phyloP scores from a whole-genome alignment of 2,797 vertebrate species.

The Megaceryle alcyon region DNA sequence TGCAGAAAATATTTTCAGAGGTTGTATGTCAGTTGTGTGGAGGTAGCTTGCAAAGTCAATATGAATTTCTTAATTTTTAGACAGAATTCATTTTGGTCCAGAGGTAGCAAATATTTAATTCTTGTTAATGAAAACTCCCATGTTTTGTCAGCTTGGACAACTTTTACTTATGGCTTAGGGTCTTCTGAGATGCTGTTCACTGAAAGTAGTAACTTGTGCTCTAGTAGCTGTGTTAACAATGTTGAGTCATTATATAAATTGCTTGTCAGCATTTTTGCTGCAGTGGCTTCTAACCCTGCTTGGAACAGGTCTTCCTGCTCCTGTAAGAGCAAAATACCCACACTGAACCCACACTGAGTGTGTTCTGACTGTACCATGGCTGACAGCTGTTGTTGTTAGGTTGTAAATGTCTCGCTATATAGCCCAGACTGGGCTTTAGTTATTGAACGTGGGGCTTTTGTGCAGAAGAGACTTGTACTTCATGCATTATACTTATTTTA shows the following conservation, averaged over 20 bases:
- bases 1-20: background rate
- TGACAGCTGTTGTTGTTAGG: background rate
- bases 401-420: rapidly evolving
- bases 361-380: background rate
- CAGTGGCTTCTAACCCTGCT: background rate
- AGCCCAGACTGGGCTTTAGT: background rate
- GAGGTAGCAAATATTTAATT: background rate
- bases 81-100: no score
- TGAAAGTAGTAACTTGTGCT: background rate
- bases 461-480: background rate
- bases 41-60: background rate
- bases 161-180: rapidly evolving
- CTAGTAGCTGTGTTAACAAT: background rate
- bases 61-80: background rate
- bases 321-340: background rate
- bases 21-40: background rate
- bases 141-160: background rate
- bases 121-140: background rate
- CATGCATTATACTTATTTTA: background rate
- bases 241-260: background rate
- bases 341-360: rapidly evolving
- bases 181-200: background rate
- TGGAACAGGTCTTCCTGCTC: background rate
- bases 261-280: background rate
- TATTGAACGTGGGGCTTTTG: rapidly evolving